Percentiles rank a stretch among this genome's conserved stretches.
phyloP scores from a whole-genome alignment of 2,888 invertebrate species.

The Ophion obscuratus region DNA sequence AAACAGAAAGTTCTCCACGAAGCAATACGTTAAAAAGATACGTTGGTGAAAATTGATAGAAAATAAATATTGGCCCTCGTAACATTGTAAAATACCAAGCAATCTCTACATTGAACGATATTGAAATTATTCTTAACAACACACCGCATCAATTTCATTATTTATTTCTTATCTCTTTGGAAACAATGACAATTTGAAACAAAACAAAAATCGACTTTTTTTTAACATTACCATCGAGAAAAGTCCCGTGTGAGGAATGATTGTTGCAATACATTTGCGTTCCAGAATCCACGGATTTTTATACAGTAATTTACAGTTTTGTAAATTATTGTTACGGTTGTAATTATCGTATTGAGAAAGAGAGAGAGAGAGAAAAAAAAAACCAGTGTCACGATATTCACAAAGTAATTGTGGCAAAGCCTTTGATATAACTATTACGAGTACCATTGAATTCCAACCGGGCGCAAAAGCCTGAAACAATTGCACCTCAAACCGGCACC shows the following conservation, averaged over 20 bases:
- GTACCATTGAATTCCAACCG: conserved; percentile 53
- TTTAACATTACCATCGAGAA: background rate
- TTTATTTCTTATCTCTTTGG: background rate
- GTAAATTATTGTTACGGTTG: background rate
- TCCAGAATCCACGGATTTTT: conserved; percentile 18
- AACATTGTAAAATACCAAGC: background rate
- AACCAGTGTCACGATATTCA: conserved; percentile 38
- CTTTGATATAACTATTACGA: conserved; percentile 55
- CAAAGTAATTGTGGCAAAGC: conserved; percentile 54
- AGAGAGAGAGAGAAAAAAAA: conserved; percentile 11
- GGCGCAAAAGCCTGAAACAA: conserved; percentile 28
- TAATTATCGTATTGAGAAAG: background rate
- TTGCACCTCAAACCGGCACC: conserved; percentile 56
- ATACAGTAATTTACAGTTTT: background rate
- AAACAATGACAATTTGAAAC: background rate
- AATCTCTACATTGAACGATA: too few species aligned
- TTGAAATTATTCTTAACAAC: background rate
- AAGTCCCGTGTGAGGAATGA: background rate
- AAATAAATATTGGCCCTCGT: background rate
- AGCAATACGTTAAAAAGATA: background rate
- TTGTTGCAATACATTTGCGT: conserved; percentile 25
- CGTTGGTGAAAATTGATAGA: background rate
- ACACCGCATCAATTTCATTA: background rate
- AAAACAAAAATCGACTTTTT: background rate
- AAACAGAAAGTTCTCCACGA: background rate